Evolutionary conservation across 30 jellyfish, hydroid and myxozoan genomes (phyloP).

Genomic region (Hydractinia symbiolongicarpus): DNA sequence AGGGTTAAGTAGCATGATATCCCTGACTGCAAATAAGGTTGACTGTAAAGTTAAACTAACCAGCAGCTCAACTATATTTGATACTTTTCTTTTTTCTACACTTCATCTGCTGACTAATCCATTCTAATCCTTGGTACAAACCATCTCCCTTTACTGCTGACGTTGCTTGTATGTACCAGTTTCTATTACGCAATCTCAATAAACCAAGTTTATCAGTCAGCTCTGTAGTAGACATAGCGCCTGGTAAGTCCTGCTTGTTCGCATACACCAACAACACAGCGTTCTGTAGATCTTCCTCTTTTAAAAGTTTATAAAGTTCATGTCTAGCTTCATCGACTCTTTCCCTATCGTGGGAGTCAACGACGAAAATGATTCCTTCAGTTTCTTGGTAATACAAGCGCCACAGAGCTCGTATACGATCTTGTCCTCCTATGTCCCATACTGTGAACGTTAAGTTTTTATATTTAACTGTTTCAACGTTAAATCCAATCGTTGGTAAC

Average conservation of each 20-base stretch:
- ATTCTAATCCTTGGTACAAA: conserved; percentile 73
- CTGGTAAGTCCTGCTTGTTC: conserved; percentile 79
- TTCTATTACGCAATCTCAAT: conserved; percentile 54
- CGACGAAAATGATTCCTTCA: conserved; percentile 75
- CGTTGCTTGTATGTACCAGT: conserved; percentile 84
- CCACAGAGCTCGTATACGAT: conserved; percentile 85
- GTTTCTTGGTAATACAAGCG: conserved; percentile 86
- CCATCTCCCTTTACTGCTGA: conserved; percentile 86
- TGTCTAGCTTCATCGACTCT: conserved; percentile 64
- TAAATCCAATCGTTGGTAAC: conserved; percentile 88
- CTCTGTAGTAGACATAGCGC: conserved; percentile 71
- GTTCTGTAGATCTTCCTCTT: conserved; percentile 63
- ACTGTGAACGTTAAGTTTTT: conserved; percentile 70
- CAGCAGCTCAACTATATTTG: too few species aligned
- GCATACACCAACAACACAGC: conserved; percentile 71
- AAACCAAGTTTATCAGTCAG: conserved; percentile 75
- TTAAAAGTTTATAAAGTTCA: conserved; percentile 56
- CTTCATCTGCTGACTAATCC: conserved; percentile 70
- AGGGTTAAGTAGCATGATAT: too few species aligned
- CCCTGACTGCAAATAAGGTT: too few species aligned
- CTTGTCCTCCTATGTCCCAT: conserved; percentile 98
- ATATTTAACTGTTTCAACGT: conserved; percentile 80
- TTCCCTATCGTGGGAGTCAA: conserved; percentile 80
- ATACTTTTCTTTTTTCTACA: conserved; percentile 1
- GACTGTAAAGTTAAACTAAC: too few species aligned